These are phyloP conservation scores for Cetonia aurata DNA, from an alignment of 2,888 invertebrate genomes.

Conservation along the genomic window DNA sequence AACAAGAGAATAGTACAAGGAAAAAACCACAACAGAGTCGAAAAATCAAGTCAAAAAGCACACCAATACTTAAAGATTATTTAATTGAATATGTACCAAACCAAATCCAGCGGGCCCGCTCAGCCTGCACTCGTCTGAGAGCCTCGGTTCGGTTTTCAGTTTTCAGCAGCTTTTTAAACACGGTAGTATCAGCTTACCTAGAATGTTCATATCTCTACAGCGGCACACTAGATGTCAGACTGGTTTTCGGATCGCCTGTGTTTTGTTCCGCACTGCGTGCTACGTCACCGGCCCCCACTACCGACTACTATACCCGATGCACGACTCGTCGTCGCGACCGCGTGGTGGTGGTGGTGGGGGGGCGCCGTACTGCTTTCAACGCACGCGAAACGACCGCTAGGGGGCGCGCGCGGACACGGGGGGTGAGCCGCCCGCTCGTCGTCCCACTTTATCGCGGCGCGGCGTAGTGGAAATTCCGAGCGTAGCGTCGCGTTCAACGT, in stretches of 20 bases:
- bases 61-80: conserved; percentile 53
- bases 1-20: conserved; percentile 43
- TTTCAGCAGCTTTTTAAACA: conserved; percentile 47
- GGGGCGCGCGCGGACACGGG: conserved; percentile 17
- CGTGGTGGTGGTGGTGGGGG: conserved; percentile 31
- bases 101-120: conserved; percentile 55
- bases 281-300: conserved; percentile 63
- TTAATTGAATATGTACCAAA: conserved; percentile 55
- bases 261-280: conserved; percentile 67
- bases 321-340: conserved; percentile 31
- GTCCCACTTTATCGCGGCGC: conserved; percentile 49
- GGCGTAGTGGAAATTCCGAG: conserved; percentile 51
- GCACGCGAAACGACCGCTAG: conserved; percentile 19
- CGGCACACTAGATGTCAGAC: conserved; percentile 67
- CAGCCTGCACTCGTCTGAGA: too few species aligned
- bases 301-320: conserved; percentile 16
- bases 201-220: conserved; percentile 68
- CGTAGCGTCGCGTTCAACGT: conserved; percentile 40
- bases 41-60: conserved; percentile 50
- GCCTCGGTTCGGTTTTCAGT: conserved; percentile 45
- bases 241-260: conserved; percentile 62
- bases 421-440: conserved; percentile 51
- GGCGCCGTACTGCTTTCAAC: conserved; percentile 39
- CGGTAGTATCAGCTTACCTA: conserved; percentile 63
- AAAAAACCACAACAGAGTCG: conserved; percentile 49